phyloP scores from a whole-genome alignment of 2,113 vertebrate genomes.

The Oostethus manadensis region DNA sequence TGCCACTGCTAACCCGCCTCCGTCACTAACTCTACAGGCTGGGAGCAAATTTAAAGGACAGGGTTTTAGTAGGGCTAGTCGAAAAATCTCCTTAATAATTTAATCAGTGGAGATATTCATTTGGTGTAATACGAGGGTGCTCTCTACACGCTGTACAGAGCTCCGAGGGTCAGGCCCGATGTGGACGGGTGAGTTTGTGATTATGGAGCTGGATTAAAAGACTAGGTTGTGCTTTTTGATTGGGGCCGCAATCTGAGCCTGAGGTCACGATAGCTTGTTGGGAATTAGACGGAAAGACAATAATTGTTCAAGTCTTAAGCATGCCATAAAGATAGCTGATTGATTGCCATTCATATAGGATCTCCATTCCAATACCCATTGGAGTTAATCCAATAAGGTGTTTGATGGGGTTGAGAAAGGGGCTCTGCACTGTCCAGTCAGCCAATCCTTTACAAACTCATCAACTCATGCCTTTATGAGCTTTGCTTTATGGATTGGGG shows the following conservation, averaged over 20 bases:
- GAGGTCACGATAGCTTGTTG: slow-evolving; percentile 51
- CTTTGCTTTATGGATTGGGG: not conserved
- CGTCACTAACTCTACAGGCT: slow-evolving; percentile 30
- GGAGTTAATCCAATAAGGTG: too few relatives aligned
- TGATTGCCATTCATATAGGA: not conserved
- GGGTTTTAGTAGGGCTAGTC: slow-evolving; percentile 51
- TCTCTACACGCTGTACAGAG: slow-evolving; percentile 26
- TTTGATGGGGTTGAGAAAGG: not conserved
- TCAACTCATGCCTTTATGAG: not conserved
- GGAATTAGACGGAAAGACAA: slow-evolving; percentile 42
- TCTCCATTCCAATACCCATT: not conserved
- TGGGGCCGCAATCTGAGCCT: slow-evolving; percentile 45
- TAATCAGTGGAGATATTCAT: slow-evolving; percentile 70
- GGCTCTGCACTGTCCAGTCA: not conserved
- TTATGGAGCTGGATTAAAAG: slow-evolving; percentile 65
- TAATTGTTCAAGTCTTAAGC: slow-evolving; percentile 27
- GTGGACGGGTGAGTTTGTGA: slow-evolving; percentile 47
- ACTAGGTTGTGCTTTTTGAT: slow-evolving; percentile 66
- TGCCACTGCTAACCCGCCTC: slow-evolving; percentile 30
- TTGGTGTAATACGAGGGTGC: slow-evolving; percentile 51
- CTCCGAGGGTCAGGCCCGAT: slow-evolving; percentile 21
- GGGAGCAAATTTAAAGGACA: slow-evolving; percentile 37
- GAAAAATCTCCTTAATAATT: slow-evolving; percentile 73
- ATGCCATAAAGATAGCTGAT: not conserved
- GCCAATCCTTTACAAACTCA: not conserved